Percentiles rank a stretch among this genome's conserved stretches.
phyloP scores from a whole-genome alignment of 2,797 vertebrate species.

The Emys orbicularis region DNA sequence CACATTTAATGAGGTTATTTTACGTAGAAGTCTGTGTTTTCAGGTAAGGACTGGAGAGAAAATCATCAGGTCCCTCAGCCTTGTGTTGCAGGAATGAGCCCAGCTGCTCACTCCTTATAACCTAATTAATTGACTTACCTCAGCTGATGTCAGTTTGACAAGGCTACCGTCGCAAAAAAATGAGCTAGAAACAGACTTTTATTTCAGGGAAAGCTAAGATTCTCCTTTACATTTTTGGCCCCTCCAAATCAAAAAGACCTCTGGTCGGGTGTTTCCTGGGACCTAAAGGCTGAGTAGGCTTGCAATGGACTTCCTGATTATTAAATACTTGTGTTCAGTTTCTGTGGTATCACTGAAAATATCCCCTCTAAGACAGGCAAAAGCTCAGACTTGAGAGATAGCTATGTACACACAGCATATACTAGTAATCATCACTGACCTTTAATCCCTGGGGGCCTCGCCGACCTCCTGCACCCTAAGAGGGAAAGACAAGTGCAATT shows the following conservation, averaged over 20 bases:
- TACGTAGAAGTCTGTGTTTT: neutral
- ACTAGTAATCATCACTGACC: conserved; percentile 77
- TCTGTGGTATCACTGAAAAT: neutral
- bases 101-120: neutral
- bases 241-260: neutral
- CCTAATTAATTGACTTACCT: neutral
- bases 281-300: neutral
- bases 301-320: neutral
- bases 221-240: neutral
- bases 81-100: neutral
- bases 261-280: neutral
- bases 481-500: conserved; percentile 16
- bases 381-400: neutral
- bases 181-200: neutral
- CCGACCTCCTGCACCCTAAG: conserved; percentile 85
- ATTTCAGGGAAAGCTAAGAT: neutral
- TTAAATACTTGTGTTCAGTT: neutral
- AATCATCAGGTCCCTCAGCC: neutral
- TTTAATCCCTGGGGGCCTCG: conserved; percentile 81
- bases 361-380: neutral
- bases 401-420: neutral
- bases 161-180: neutral
- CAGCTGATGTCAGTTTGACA: neutral
- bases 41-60: neutral
- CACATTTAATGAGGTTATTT: neutral